phyloP scores from a whole-genome alignment of 2,113 vertebrate species.

The Chloroceryle aenea region DNA sequence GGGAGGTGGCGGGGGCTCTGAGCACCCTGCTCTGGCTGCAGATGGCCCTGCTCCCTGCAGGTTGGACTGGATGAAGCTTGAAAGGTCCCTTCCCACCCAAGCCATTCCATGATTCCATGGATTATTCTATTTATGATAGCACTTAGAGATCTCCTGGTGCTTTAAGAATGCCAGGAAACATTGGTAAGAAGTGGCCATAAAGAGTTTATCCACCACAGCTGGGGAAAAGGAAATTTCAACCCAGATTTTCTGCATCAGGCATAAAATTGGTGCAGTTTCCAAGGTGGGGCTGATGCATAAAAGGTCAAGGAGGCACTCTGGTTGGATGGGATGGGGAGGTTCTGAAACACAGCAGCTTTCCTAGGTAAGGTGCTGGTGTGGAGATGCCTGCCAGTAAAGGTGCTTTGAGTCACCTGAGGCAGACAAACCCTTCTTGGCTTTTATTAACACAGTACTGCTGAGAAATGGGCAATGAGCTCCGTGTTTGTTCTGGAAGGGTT shows the following conservation, averaged over 20 bases:
- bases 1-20: too few relatives aligned
- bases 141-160: not conserved
- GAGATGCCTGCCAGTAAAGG: not conserved
- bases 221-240: not conserved
- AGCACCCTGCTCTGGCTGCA: too few relatives aligned
- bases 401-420: not conserved
- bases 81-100: not conserved
- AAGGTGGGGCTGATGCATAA: not conserved
- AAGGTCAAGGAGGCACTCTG: fast-evolving
- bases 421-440: not conserved
- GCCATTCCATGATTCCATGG: not conserved
- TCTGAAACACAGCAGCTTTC: fast-evolving
- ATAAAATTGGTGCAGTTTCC: not conserved
- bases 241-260: not conserved
- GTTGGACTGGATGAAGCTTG: not conserved
- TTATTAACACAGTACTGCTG: not conserved
- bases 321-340: not conserved
- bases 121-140: not conserved
- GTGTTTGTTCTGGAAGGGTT: not conserved
- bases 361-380: not conserved
- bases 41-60: too few relatives aligned
- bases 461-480: not conserved
- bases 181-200: not conserved
- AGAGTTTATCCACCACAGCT: not conserved
- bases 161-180: not conserved